phyloP scores from a whole-genome alignment of 2,797 vertebrate species.

The Galaxias olidus region DNA sequence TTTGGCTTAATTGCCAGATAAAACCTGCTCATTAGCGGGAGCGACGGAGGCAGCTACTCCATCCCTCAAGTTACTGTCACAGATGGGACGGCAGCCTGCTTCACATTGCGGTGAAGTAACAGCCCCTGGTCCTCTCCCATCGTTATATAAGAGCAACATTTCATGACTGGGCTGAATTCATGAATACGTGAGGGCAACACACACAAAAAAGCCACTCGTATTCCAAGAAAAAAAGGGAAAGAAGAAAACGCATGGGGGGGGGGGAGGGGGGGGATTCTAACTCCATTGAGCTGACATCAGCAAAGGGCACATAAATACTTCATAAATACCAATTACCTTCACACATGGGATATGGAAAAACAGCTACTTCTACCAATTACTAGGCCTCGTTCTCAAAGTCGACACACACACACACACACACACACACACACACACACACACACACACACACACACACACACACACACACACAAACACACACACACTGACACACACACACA shows the following conservation, averaged over 20 bases:
- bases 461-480: too few relatives aligned
- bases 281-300: conserved; percentile 49
- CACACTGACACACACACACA: too few relatives aligned
- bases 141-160: conserved; percentile 47
- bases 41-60: conserved; percentile 29
- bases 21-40: conserved; percentile 41
- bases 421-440: too few relatives aligned
- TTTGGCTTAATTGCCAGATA: conserved; percentile 46
- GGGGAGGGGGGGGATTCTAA: conserved; percentile 2
- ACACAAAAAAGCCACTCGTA: conserved; percentile 29
- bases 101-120: conserved; percentile 31
- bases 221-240: not conserved
- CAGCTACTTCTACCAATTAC: conserved; percentile 66
- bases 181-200: conserved; percentile 43
- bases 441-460: too few relatives aligned
- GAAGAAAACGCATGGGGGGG: conserved; percentile 9
- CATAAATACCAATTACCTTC: conserved; percentile 70
- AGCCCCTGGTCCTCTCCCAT: conserved; percentile 23
- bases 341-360: conserved; percentile 56
- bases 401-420: too few relatives aligned
- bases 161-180: conserved; percentile 44
- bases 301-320: conserved; percentile 72
- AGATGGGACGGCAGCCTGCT: conserved; percentile 47
- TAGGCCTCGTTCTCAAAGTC: conserved; percentile 51
- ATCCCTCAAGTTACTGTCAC: conserved; percentile 38